Conservation (phyloP, 1,140 invertebrate genomes). For the Archivesica marissinica region DNA sequence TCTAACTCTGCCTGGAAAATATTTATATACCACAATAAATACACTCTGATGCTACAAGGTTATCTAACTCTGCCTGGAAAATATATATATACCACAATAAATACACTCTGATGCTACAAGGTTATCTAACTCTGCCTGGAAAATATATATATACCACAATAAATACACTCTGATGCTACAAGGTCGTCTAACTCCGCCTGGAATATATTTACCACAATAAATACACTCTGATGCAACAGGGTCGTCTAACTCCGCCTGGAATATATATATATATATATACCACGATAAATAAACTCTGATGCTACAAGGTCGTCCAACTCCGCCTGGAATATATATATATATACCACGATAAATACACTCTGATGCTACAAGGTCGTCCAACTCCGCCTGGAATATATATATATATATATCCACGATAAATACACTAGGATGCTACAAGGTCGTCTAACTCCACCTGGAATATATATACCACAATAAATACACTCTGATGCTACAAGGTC, state of each 20-base stretch:
- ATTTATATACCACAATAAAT: too few species aligned
- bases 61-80: too few species aligned
- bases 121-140: too few species aligned
- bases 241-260: conserved; percentile 89
- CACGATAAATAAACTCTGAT: conserved; percentile 96
- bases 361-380: conserved; percentile 94
- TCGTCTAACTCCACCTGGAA: conserved; percentile 92
- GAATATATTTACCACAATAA: conserved; percentile 86
- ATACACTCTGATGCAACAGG: too few species aligned
- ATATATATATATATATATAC: conserved; percentile 84
- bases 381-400: conserved; percentile 87
- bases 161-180: conserved; percentile 95
- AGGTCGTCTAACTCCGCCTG: conserved; percentile 94
- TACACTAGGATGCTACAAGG: conserved; percentile 94
- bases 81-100: too few species aligned
- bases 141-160: conserved; percentile 97
- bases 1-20: too few species aligned
- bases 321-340: conserved; percentile 84
- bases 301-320: conserved; percentile 96
- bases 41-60: too few species aligned
- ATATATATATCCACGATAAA: conserved; percentile 97
- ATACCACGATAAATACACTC: conserved; percentile 98
- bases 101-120: too few species aligned
- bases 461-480: conserved; percentile 93
- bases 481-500: conserved; percentile 96